phyloP scores from a whole-genome alignment of 2,113 vertebrate species.

The Xiphias gladius region DNA sequence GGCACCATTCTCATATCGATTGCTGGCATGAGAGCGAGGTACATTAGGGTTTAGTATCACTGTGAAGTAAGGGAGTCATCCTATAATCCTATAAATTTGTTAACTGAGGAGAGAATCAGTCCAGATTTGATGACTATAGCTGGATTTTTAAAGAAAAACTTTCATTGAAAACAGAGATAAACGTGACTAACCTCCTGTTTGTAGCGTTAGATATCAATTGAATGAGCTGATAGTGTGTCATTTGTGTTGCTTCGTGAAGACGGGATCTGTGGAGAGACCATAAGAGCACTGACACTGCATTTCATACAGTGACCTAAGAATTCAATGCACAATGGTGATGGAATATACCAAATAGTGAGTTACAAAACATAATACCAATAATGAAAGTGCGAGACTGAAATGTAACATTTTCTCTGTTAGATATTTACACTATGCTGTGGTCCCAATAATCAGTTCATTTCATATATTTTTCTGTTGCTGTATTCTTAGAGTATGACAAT shows the following conservation, averaged over 20 bases:
- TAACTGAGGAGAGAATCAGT: neutral
- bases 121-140: neutral
- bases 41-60: neutral
- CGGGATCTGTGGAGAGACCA: neutral
- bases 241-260: neutral
- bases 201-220: neutral
- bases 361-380: too few species aligned
- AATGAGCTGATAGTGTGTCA: neutral
- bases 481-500: neutral
- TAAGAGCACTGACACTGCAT: neutral
- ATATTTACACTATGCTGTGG: too few species aligned
- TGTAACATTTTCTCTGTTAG: too few species aligned
- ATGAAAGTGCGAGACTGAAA: too few species aligned
- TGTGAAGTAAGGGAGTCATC: too few species aligned
- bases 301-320: neutral
- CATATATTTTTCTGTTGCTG: neutral
- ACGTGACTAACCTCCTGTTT: neutral
- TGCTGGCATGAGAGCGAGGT: neutral
- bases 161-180: neutral
- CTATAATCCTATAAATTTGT: neutral
- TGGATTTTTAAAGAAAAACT: too few species aligned
- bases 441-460: too few species aligned
- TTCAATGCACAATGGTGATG: too few species aligned
- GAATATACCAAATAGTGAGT: too few species aligned
- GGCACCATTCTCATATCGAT: neutral